phyloP scores from a whole-genome alignment of 37 sponge, comb jelly and placozoan genomes.

The Crambe crambe region DNA sequence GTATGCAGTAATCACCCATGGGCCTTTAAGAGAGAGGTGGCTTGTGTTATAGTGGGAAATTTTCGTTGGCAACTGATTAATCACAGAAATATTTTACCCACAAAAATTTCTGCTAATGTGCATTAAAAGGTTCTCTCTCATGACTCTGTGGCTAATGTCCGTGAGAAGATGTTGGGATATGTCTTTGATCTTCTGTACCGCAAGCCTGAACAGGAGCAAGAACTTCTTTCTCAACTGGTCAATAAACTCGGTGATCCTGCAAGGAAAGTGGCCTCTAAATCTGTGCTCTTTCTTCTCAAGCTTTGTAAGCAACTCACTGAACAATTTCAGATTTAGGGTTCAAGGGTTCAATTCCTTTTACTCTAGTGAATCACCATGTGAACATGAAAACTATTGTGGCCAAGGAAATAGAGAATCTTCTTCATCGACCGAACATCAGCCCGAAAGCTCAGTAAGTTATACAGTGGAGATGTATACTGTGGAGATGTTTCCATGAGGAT shows the following conservation, averaged over 20 bases:
- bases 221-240: conserved; percentile 82
- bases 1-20: too few species aligned
- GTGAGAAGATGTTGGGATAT: conserved; percentile 76
- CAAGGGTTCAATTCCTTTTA: not conserved
- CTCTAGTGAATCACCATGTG: conserved; percentile 84
- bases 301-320: conserved; percentile 58
- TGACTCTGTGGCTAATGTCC: conserved; percentile 63
- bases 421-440: conserved; percentile 88
- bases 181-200: conserved; percentile 84
- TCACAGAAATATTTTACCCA: too few species aligned
- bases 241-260: conserved; percentile 98
- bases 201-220: conserved; percentile 91
- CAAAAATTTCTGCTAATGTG: too few species aligned
- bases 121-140: conserved; percentile 65
- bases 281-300: conserved; percentile 77
- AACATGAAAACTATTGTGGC: conserved; percentile 94
- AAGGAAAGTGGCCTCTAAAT: conserved; percentile 85
- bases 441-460: conserved; percentile 83
- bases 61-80: too few species aligned
- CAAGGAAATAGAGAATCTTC: conserved; percentile 81
- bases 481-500: too few species aligned
- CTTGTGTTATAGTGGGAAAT: too few species aligned
- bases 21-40: too few species aligned
- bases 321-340: not conserved
- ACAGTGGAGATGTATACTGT: too few species aligned